These are phyloP conservation scores for Eurystomus glaucurus DNA, from an alignment of 2,797 vertebrate species.

Conservation along the genomic window DNA sequence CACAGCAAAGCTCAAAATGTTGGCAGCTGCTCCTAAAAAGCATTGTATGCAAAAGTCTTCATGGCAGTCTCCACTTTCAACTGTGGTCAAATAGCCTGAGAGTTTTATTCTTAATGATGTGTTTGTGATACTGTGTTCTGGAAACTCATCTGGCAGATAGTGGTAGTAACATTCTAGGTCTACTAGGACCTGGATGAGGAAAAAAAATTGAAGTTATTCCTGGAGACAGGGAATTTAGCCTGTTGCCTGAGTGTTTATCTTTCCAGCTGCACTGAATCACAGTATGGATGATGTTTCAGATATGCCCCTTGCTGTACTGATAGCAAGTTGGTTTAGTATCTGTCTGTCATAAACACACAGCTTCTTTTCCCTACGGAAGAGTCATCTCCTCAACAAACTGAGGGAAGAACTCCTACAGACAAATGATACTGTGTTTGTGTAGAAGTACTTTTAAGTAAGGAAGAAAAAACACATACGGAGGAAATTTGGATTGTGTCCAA, in stretches of 20 bases:
- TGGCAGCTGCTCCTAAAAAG: background rate
- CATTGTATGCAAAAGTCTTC: background rate
- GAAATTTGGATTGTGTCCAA: background rate
- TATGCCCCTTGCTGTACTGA: background rate
- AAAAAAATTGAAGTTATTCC: background rate
- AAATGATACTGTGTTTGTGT: background rate
- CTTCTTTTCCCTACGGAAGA: background rate
- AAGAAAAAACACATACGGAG: background rate
- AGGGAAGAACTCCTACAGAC: background rate
- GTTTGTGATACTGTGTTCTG: background rate
- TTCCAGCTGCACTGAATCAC: background rate
- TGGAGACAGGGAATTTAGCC: background rate
- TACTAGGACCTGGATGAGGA: background rate
- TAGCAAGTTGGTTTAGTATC: background rate
- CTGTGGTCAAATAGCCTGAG: background rate
- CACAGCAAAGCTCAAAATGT: background rate
- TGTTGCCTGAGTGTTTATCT: background rate
- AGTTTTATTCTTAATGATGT: background rate
- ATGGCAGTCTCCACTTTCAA: rapidly evolving
- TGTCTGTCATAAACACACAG: background rate
- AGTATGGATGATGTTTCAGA: background rate
- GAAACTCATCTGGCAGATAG: background rate
- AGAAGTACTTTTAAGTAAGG: background rate
- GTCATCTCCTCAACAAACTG: background rate
- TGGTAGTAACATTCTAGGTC: background rate